Base-by-base conservation (phyloP, 1,140 invertebrate species). In the Eupeodes corollae region DNA sequence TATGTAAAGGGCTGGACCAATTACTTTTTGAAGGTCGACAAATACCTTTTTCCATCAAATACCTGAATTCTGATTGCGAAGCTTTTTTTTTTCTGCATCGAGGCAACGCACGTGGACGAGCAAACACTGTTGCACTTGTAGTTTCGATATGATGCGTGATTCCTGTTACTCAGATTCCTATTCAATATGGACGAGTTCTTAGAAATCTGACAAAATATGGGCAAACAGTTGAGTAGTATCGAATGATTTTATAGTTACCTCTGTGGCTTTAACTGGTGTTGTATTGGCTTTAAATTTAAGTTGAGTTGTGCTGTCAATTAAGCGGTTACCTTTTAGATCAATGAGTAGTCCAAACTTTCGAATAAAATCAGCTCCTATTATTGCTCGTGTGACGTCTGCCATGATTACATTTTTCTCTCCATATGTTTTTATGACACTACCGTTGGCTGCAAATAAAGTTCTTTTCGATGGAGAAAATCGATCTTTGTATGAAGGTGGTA, bases 391-490 rank as follows among this genome's bases (percentile, higher is more conserved):
- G n/a, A n/a, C 30, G 6, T 30, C 12, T 14, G 26, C 18, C 5
- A 44, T 11, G 9, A 12, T 16, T 6, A 42, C 12, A 9, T 8
- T n/a, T 13, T 42, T 42, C 6, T 30, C 32, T 13, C 42, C 21
- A n/a, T 44, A 44, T 30, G 42, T 32, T 12, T 5, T 10, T 13
- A 44, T 44, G 12, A n/a, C 18, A n/a, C 6, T 44, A 14, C 30
- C 16, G 32, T 44, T 44, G 18, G 42, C 42, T 11, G 42, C 32
- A 13, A n/a, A 30, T 5, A 44, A 16, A 10, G 10, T 11, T 10
- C 11, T 11, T 11, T 11, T 11, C 10, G 39, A 13, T 59, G 38
- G 34, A 51, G n/a, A n/a, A n/a, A n/a, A n/a, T n/a, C n/a, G n/a
- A n/a, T n/a, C n/a, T n/a, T n/a, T n/a, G n/a, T n/a, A 10, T 10